These are phyloP conservation scores for Odobenus rosmarus DNA, from an alignment of 2,113 vertebrate species.

Conservation along the genomic window DNA sequence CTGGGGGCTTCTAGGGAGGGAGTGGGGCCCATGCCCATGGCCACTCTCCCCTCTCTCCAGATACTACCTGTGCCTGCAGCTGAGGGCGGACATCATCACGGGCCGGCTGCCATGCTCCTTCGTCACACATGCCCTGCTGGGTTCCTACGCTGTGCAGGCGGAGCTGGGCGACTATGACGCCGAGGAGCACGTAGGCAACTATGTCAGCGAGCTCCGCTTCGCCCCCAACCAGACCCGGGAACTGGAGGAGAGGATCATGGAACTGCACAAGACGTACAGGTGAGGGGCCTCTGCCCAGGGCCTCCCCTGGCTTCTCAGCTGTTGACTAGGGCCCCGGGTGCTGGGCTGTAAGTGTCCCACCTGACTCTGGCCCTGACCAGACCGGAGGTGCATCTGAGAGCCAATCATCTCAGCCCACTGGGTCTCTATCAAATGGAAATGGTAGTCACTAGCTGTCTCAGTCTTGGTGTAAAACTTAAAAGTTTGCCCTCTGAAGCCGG, in stretches of 20 bases:
- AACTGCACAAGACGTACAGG: conserved; percentile 98
- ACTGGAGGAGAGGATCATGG: conserved; percentile 98
- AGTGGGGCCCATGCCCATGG: neutral
- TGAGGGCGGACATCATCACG: conserved; percentile 97
- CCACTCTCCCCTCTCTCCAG: conserved; percentile 81
- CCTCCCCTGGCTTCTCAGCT: neutral
- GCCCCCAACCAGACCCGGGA: conserved; percentile 97
- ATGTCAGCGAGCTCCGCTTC: conserved; percentile 95
- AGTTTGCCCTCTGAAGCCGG: neutral
- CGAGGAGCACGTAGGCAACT: conserved; percentile 94
- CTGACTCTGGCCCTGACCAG: neutral
- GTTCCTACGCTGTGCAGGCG: conserved; percentile 96
- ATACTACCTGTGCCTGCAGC: conserved; percentile 99
- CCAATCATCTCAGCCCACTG: neutral
- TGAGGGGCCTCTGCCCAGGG: conserved; percentile 70
- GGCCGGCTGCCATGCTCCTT: conserved; percentile 98
- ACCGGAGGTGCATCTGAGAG: neutral
- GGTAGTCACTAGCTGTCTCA: neutral
- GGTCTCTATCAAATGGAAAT: neutral
- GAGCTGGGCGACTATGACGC: conserved; percentile 96
- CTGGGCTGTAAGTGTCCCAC: neutral
- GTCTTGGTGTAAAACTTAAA: neutral
- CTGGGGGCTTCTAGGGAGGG: neutral
- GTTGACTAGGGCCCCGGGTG: neutral
- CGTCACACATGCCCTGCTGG: conserved; percentile 96